Conservation (phyloP, 2,888 invertebrate genomes). For the Dynastes maya region DNA sequence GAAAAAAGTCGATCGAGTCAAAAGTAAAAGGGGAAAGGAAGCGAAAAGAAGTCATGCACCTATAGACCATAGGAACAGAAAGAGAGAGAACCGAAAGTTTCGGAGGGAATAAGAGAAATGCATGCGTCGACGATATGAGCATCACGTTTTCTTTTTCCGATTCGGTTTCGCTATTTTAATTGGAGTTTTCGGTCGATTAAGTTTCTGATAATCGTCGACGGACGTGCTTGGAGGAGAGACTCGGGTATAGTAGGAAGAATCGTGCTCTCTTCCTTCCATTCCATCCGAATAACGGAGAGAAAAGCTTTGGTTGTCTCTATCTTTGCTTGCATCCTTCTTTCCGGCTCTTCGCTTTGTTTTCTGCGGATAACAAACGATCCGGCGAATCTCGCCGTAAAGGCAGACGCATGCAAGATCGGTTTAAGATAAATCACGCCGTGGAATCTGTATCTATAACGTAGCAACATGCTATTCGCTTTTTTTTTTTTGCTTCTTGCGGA, state of each 20-base stretch:
- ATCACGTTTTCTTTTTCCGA: slow-evolving; percentile 62
- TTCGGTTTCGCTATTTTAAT: slow-evolving; percentile 60
- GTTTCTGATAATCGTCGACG: slow-evolving; percentile 61
- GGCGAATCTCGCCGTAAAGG: slow-evolving; percentile 2
- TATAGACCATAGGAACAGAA: not conserved
- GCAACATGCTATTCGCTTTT: slow-evolving; percentile 1
- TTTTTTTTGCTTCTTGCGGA: not conserved
- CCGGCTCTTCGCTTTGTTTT: slow-evolving; percentile 16
- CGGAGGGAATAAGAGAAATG: slow-evolving; percentile 16
- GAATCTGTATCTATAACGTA: slow-evolving; percentile 21
- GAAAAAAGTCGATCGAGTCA: slow-evolving; percentile 2
- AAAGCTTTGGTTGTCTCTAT: not conserved
- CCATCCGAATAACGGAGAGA: slow-evolving; percentile 16
- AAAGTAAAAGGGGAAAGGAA: not conserved
- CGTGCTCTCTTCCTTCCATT: slow-evolving; percentile 19
- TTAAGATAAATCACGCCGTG: slow-evolving; percentile 31
- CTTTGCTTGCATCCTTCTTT: not conserved
- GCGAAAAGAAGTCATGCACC: slow-evolving; percentile 8
- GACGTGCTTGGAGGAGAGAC: slow-evolving; percentile 29
- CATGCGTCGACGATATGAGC: slow-evolving; percentile 50
- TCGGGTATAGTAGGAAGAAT: slow-evolving; percentile 23
- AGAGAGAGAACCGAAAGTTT: not conserved
- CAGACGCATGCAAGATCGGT: slow-evolving; percentile 28
- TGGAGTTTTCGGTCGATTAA: slow-evolving; percentile 67
- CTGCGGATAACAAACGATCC: slow-evolving; percentile 32